Percentiles rank a stretch among this genome's conserved stretches.
These are phyloP conservation scores for Philantomba maxwellii DNA, from an alignment of 2,113 vertebrate genomes.

Conservation along the genomic window DNA sequence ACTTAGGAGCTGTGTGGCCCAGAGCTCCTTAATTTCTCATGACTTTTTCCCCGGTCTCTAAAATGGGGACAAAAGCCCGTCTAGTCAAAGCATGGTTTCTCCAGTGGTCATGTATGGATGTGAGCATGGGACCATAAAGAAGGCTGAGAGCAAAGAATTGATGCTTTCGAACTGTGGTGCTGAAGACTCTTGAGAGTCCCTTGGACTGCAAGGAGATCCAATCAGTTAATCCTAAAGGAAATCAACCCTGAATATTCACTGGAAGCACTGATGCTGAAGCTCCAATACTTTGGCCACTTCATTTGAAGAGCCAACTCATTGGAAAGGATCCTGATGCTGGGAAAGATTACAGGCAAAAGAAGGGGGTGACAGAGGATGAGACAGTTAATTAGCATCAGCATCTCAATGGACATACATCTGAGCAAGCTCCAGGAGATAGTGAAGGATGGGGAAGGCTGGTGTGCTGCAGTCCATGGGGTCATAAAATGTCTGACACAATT, in stretches of 20 bases:
- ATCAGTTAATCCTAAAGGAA: neutral
- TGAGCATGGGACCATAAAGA: neutral
- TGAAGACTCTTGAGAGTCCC: neutral
- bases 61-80: neutral
- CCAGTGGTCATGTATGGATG: neutral
- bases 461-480: neutral
- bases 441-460: neutral
- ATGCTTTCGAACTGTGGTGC: neutral
- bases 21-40: neutral
- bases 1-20: neutral
- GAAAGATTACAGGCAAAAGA: neutral
- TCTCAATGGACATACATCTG: neutral
- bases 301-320: neutral
- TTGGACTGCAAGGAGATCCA: neutral
- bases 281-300: neutral
- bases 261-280: neutral
- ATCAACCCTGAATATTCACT: neutral
- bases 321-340: neutral
- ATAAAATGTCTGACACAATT: neutral
- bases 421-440: neutral
- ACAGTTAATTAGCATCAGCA: neutral
- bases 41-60: neutral
- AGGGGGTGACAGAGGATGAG: neutral
- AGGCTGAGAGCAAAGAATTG: neutral
- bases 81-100: neutral